Evolutionary conservation across 2,888 invertebrate species (phyloP), one percentile per base, ranked within the genome.

Genomic region (Chalcis sispes): DNA sequence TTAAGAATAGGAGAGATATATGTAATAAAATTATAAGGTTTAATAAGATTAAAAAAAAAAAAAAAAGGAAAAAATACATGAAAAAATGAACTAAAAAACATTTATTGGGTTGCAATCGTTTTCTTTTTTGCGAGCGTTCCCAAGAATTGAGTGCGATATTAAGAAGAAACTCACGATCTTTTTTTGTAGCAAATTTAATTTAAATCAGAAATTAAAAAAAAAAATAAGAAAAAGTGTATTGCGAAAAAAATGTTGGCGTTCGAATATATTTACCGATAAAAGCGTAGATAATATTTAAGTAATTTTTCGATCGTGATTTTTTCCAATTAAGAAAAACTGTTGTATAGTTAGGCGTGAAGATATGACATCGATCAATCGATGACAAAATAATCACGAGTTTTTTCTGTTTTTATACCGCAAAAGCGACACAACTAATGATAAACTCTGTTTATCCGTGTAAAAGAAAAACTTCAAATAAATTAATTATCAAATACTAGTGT

Each of bases 1-100:
- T 70, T 65, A 78, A 78, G 70, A 66, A 61, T 79, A 80, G 77
- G 77, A 61, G 77, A 79, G 52, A 79, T 77, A 80, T 78, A 74
- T 78, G 77, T 79, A 79, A 79, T 77, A 76, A 79, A 75, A 79
- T 73, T 8, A 69, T 77, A 75, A 76, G 48, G 64, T 67, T 77
- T 81, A 77, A 80, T 78, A 77, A 79, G 79, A 79, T 42, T 50
- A 48, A 58, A 77, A 74, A 25, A 23, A 48, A 59, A 62, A 66
- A 59, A 46, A 8, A 42, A 0, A 62, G n/a, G 54, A 69, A 61
- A 56, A 61, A 62, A 48, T 62, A 66, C 27, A 40, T 10, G 52
- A 32, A 40, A 48, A 69, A 20, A 56, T 25, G 52, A 29, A 66
- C 56, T 32, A 48, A 69, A 20, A 56, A 36, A 59, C 36, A 66